Evolutionary conservation across 2,113 vertebrate species (phyloP), one percentile per base, ranked within the genome.

Genomic region (Ictalurus furcatus): DNA sequence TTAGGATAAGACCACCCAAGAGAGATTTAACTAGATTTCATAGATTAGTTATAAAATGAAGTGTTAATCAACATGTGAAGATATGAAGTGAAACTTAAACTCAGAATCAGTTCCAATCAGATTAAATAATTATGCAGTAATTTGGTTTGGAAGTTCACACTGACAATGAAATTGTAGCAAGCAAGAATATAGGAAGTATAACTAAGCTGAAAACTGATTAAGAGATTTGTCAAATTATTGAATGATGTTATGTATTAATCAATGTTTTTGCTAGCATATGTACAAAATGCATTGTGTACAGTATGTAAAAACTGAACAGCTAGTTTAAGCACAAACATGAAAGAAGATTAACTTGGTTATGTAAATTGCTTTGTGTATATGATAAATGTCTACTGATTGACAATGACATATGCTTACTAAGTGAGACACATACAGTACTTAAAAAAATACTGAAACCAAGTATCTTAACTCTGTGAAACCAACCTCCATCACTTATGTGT

Each of bases 1-100:
- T 30, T 19, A 82, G 6, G 9, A 74, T 52, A 44, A 44, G 63
- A 61, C 52, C 73, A 85, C 37, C 58, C 40, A 82, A 65, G 78
- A 28, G 78, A 65, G 8, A 58, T 87, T 81, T 69, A 17, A 56
- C 67, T 69, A 37, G 79, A 59, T 58, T 82, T 82, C 73, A 63
- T 23, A 8, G n/a, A 80, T 56, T 63, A 14, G n/a, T 85, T 71
- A 12, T 28, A 1, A 48, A 2, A 65, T 30, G 23, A 34, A 30
- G 23, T 0, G 14, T 59, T 48, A 44, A 40, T 44, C 34, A n/a
- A 34, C 4, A 52, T 44, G 13, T 69, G 59, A 30, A 19, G 30
- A 71, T 44, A 80, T 16, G 7, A 56, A 17, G 1, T 56, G 13
- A 80, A 80, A 80, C 2, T 44, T n/a, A 6, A n/a, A 79, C 0